Percentiles rank a stretch among this genome's conserved stretches.
Conservation (phyloP, 2,797 vertebrate genomes). For the Tragopan temminckii region DNA sequence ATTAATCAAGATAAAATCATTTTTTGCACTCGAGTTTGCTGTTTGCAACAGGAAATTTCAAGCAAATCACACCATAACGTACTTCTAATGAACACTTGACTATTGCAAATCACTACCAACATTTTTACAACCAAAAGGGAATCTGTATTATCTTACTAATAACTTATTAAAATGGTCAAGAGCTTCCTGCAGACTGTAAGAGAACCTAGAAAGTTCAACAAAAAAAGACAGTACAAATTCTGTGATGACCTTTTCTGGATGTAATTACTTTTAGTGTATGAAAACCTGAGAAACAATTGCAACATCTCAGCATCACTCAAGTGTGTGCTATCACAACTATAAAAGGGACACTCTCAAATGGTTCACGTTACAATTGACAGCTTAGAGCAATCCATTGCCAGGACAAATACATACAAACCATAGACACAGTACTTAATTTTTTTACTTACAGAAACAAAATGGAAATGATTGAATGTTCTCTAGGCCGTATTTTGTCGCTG, state of each 20-base stretch:
- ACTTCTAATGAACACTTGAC: neutral
- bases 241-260: neutral
- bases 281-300: slow-evolving; percentile 7
- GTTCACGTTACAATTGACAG: neutral
- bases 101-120: neutral
- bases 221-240: neutral
- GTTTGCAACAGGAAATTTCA: slow-evolving; percentile 3
- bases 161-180: slow-evolving; percentile 2
- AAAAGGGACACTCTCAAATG: neutral
- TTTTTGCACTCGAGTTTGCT: neutral
- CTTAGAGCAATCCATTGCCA: neutral
- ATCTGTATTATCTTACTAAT: neutral
- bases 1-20: neutral
- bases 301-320: neutral
- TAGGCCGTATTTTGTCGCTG: slow-evolving; percentile 5
- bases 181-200: neutral
- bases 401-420: neutral
- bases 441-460: neutral
- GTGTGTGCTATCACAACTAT: neutral
- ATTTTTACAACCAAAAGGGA: neutral
- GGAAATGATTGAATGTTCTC: neutral
- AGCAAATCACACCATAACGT: slow-evolving; percentile 11
- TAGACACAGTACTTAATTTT: neutral
- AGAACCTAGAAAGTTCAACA: neutral
- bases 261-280: neutral